phyloP scores from a whole-genome alignment of 1,140 invertebrate genomes.

The Atta texana region DNA sequence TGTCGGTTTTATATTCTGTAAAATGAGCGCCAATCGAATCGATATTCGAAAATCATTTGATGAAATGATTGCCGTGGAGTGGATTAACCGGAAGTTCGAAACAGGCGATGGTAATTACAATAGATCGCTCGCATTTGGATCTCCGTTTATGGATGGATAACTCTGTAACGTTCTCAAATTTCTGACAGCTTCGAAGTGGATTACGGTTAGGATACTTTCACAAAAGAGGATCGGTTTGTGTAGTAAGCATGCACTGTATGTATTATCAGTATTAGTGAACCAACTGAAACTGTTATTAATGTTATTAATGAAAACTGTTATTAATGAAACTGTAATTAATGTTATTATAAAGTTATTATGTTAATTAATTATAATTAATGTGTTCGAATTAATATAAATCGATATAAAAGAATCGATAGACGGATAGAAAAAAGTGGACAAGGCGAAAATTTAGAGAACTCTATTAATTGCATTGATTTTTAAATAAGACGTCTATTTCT shows the following conservation, averaged over 20 bases:
- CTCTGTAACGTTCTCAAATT: conserved; percentile 61
- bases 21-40: conserved; percentile 61
- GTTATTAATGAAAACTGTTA: neutral
- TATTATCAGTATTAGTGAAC: neutral
- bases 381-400: neutral
- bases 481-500: too few relatives aligned
- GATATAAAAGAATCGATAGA: neutral
- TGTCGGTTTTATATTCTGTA: conserved; percentile 57
- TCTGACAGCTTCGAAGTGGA: conserved; percentile 38
- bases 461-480: neutral
- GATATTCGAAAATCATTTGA: conserved; percentile 52
- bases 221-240: conserved; percentile 40
- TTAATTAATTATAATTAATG: neutral
- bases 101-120: conserved; percentile 56
- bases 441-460: neutral
- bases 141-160: conserved; percentile 55
- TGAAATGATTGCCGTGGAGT: conserved; percentile 48
- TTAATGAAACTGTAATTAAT: neutral
- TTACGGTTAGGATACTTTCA: conserved; percentile 43
- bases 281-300: neutral
- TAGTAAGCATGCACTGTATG: neutral
- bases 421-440: neutral
- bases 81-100: conserved; percentile 47
- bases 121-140: conserved; percentile 54
- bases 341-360: too few relatives aligned